phyloP scores from a whole-genome alignment of 2,888 invertebrate genomes.

The Eristalis pertinax region DNA sequence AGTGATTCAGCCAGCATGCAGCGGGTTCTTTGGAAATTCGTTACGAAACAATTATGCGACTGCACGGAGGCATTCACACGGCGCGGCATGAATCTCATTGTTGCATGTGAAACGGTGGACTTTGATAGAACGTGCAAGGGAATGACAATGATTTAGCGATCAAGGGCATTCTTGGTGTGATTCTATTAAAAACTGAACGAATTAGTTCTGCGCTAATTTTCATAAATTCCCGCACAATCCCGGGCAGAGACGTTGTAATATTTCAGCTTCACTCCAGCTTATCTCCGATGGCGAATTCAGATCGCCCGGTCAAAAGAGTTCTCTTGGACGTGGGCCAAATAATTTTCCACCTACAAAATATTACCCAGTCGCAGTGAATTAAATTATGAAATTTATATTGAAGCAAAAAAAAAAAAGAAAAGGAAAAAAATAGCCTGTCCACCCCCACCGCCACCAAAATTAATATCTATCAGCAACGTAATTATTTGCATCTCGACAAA shows the following conservation, averaged over 20 bases:
- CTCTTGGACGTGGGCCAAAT: slow-evolving; percentile 18
- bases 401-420: slow-evolving; percentile 8
- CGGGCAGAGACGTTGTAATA: neutral
- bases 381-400: slow-evolving; percentile 24
- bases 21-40: neutral
- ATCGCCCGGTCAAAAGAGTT: slow-evolving; percentile 3
- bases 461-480: slow-evolving; percentile 26
- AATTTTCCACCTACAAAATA: slow-evolving; percentile 21
- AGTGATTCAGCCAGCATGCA: neutral
- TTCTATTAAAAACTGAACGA: neutral
- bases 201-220: neutral
- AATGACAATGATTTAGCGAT: neutral
- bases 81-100: no score
- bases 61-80: neutral
- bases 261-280: neutral
- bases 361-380: slow-evolving; percentile 4
- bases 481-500: slow-evolving; percentile 10
- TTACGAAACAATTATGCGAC: neutral
- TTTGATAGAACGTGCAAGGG: no score
- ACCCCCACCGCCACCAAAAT: slow-evolving; percentile 27
- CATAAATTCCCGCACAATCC: neutral
- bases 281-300: neutral
- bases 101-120: no score
- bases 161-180: neutral
- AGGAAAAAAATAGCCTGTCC: slow-evolving; percentile 28